Base-by-base conservation (phyloP, 2,888 invertebrate species). In the Agrotis ipsilon region DNA sequence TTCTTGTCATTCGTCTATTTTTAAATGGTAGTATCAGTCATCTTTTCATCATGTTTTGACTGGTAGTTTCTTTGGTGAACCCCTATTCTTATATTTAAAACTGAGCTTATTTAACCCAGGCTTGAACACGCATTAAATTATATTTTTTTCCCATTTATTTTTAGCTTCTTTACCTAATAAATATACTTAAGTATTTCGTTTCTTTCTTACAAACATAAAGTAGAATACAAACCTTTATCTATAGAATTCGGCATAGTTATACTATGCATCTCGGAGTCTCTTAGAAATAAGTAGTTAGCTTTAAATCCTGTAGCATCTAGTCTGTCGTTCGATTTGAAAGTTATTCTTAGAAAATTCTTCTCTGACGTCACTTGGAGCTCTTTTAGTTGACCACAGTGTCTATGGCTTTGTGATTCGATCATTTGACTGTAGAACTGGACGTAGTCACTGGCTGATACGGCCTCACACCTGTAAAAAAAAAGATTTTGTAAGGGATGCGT, bases 351-450 rank as follows among this genome's bases (percentile, higher is more conserved):
- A 96, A 99, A 99, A 89, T 98, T 98, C 77, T 98, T 97, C 90
- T 99, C 98, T 0, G 99, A 99, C 71, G 97, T 97, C 46, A 98
- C 97, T 88, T 97, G 97, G 86, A 98, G 97, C 85, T 98, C 98
- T 85, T 97, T 97, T 75, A 97, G 92, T 86, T 98, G 97, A 2
- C 99, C 99, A 91, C 99, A 99, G 90, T 98, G 97, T 78, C 98
- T 97, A 19, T 97, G 97, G 92, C 98, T 98, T 79, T 98, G 96
- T 90, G 99, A 98, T 66, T 98, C 97, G 48, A 98, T 97, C 96
- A 98, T 97, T 92, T 98, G 99, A 95, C 99, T 99, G 27, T 99
- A 99, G 92, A 99, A 99, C 90, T 99, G 98, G 13, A 99, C 98
- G 94, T 98, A 99, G 94, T 99, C 99, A 88, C 99, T 99, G 24